phyloP scores from a whole-genome alignment of 2,888 invertebrate species.

The Acleris emargana region DNA sequence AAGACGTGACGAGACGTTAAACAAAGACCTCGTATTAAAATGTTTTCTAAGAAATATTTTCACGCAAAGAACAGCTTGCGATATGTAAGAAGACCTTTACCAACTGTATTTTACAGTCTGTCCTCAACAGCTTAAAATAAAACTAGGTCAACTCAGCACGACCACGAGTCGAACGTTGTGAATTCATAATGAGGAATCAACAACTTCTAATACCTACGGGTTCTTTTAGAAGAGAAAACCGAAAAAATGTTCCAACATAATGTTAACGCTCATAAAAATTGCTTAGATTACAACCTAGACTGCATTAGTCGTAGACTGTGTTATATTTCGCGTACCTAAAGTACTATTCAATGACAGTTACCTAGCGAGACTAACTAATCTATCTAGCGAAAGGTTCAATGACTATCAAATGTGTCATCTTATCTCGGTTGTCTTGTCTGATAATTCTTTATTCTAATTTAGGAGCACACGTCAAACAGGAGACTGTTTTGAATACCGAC shows the following conservation, averaged over 20 bases:
- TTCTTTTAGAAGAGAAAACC: no score
- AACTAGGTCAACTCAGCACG: no score
- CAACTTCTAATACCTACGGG: no score
- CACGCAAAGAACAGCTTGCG: slow-evolving; percentile 5
- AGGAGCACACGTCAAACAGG: neutral
- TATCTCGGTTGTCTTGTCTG: slow-evolving; percentile 17
- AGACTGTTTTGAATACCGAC: neutral
- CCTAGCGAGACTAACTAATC: neutral
- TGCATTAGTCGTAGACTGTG: no score
- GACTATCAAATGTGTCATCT: slow-evolving; percentile 29
- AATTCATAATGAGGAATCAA: no score
- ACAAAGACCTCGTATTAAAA: neutral
- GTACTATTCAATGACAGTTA: neutral
- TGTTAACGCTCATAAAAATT: no score
- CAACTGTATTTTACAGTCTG: neutral
- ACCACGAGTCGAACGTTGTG: no score
- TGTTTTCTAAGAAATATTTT: slow-evolving; percentile 14
- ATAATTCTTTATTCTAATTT: slow-evolving; percentile 20
- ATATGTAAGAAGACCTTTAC: neutral
- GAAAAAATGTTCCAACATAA: no score
- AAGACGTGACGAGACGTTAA: neutral
- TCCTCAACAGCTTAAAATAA: slow-evolving; percentile 2
- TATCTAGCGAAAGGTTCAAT: slow-evolving; percentile 21
- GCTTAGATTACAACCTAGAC: no score
- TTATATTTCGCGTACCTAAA: neutral